Conservation (phyloP, 2,888 invertebrate genomes). For the Brachycybe producta region DNA sequence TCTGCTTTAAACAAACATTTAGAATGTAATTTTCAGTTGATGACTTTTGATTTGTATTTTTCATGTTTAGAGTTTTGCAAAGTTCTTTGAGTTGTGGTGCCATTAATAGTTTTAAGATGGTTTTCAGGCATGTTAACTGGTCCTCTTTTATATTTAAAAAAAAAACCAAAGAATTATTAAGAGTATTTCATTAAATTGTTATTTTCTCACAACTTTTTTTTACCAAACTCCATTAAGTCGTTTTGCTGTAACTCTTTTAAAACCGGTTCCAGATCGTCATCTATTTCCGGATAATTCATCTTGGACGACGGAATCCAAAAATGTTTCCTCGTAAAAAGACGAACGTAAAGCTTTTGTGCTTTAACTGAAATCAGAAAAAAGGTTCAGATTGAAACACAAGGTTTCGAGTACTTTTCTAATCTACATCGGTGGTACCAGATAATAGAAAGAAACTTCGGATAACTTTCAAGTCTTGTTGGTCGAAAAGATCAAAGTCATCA, state of each 20-base stretch:
- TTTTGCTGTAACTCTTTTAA: neutral
- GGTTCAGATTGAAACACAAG: neutral
- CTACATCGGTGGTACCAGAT: neutral
- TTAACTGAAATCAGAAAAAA: neutral
- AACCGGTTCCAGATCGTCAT: neutral
- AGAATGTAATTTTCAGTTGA: too few relatives aligned
- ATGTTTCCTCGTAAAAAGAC: neutral
- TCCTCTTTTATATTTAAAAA: too few relatives aligned
- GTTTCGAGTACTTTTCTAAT: neutral
- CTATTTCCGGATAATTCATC: neutral
- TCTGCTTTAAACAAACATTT: too few relatives aligned
- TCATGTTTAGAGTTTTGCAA: too few relatives aligned
- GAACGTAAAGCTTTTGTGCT: neutral
- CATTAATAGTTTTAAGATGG: too few relatives aligned
- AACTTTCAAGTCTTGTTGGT: neutral
- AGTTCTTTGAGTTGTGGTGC: too few relatives aligned
- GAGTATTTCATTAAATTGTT: too few relatives aligned
- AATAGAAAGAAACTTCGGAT: neutral
- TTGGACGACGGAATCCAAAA: neutral
- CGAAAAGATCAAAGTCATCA: neutral
- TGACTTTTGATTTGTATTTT: too few relatives aligned
- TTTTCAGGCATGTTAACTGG: too few relatives aligned
- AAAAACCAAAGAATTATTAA: too few relatives aligned
- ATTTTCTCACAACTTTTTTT: too few relatives aligned
- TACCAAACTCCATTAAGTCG: too few relatives aligned